These are phyloP conservation scores for Drosophila prostipennis DNA, from an alignment of 2,888 invertebrate genomes.

Conservation along the genomic window DNA sequence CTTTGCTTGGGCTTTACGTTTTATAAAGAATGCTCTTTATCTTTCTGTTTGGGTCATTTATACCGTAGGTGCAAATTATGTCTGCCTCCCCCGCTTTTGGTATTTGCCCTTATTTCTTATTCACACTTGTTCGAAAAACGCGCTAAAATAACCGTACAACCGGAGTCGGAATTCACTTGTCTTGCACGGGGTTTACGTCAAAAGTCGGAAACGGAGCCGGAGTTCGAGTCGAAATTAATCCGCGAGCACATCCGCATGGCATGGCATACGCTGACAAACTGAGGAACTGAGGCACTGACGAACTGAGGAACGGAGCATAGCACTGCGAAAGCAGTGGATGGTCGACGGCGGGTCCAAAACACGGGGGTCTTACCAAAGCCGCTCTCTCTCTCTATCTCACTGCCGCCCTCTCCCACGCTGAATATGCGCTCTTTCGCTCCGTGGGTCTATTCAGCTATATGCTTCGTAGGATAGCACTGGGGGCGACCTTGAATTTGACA, in stretches of 20 bases:
- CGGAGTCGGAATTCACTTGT: neutral
- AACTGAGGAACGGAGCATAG: neutral
- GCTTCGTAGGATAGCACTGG: constrained; percentile 11
- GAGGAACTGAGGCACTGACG: constrained; percentile 25
- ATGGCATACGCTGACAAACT: constrained; percentile 70
- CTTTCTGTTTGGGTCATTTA: neutral
- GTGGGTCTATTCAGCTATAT: constrained; percentile 53
- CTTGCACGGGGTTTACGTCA: constrained; percentile 20
- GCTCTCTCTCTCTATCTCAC: neutral
- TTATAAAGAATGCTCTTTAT: neutral
- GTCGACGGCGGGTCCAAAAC: neutral
- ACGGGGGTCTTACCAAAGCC: neutral
- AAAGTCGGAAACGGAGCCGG: constrained; percentile 22
- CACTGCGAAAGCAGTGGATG: constrained; percentile 8
- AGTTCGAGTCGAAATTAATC: constrained; percentile 38
- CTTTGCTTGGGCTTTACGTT: neutral
- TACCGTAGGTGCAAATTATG: neutral
- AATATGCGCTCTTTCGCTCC: constrained; percentile 52
- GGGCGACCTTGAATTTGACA: constrained; percentile 69
- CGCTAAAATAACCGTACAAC: constrained; percentile 38
- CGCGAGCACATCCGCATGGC: constrained; percentile 69
- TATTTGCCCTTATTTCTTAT: neutral
- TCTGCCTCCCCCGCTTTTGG: neutral
- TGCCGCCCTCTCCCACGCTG: constrained; percentile 44
- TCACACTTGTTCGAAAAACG: constrained; percentile 57